A percentile compares a stretch with the other conserved stretches of the same genome.
phyloP scores from a whole-genome alignment of 2,888 invertebrate species.

The Eurois occulta region DNA sequence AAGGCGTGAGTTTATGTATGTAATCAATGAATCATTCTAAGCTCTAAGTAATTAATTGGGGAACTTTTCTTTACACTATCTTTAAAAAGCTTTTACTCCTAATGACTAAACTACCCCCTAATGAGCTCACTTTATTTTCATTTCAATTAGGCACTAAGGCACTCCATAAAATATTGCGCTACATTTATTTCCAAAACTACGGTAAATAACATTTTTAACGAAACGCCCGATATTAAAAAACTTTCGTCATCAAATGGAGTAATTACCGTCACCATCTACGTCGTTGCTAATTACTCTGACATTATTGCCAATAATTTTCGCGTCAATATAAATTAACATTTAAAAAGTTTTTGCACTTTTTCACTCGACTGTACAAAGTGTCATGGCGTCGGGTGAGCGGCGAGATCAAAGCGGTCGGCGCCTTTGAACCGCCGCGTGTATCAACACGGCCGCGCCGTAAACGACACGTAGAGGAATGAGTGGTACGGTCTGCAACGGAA shows the following conservation, averaged over 20 bases:
- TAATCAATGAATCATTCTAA: no score
- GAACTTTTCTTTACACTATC: conserved; percentile 1
- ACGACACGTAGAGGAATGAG: conserved; percentile 77
- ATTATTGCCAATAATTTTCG: conserved; percentile 68
- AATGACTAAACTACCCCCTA: conserved; percentile 23
- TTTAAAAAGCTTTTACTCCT: conserved; percentile 7
- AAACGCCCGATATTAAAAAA: conserved; percentile 54
- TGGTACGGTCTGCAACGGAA: conserved; percentile 68
- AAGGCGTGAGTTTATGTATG: neutral
- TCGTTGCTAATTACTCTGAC: conserved; percentile 60
- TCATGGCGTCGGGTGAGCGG: conserved; percentile 77
- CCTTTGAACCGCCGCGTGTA: conserved; percentile 79
- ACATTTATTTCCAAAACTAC: conserved; percentile 49
- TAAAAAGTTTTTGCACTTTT: conserved; percentile 69
- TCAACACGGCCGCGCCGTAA: conserved; percentile 77
- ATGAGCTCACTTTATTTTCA: conserved; percentile 24
- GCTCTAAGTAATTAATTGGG: no score
- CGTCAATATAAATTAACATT: conserved; percentile 70
- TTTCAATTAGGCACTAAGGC: conserved; percentile 36
- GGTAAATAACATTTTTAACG: conserved; percentile 40
- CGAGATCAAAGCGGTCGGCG: conserved; percentile 81
- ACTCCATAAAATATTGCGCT: conserved; percentile 23
- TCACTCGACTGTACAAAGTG: conserved; percentile 71
- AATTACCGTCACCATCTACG: conserved; percentile 55
- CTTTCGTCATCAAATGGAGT: conserved; percentile 54